Evolutionary conservation across 1,140 invertebrate species (phyloP).

Genomic region (Protaetia brevitarsis): DNA sequence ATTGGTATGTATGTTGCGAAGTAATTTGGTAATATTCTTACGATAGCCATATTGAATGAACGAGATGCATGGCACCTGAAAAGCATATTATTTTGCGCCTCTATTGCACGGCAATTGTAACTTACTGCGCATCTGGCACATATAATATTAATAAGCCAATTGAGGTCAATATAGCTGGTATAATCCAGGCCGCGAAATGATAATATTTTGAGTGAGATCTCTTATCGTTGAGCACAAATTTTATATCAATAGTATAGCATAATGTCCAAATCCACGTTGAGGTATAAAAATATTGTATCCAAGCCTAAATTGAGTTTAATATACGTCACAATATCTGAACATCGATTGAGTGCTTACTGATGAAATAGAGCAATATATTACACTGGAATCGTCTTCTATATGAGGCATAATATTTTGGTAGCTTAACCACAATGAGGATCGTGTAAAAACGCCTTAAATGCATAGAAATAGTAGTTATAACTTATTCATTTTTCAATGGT

Average conservation of each 20-base stretch:
- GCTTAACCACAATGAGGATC: conserved; percentile 68
- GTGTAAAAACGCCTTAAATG: conserved; percentile 65
- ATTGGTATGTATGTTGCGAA: conserved; percentile 72
- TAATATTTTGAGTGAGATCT: conserved; percentile 58
- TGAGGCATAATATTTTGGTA: conserved; percentile 63
- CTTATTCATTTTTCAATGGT: too few species aligned
- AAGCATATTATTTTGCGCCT: too few species aligned
- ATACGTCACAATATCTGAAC: conserved; percentile 31
- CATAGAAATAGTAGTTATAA: conserved; percentile 32
- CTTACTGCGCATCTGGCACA: conserved; percentile 70
- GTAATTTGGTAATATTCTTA: conserved; percentile 74
- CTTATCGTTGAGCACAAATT: conserved; percentile 61
- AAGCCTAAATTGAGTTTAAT: conserved; percentile 58
- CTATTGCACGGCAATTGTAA: too few species aligned
- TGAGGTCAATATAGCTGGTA: conserved; percentile 64
- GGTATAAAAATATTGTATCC: conserved; percentile 82
- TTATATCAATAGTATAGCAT: conserved; percentile 77
- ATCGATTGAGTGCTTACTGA: conserved; percentile 57
- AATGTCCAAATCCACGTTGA: conserved; percentile 82
- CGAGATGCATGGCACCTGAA: conserved; percentile 69
- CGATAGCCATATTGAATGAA: conserved; percentile 57
- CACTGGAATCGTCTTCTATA: conserved; percentile 61
- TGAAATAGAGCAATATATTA: conserved; percentile 68
- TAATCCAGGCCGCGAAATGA: conserved; percentile 67
- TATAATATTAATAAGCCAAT: conserved; percentile 71